These are phyloP conservation scores for Siphamia tubifer DNA, from an alignment of 2,113 vertebrate genomes.

Conservation along the genomic window DNA sequence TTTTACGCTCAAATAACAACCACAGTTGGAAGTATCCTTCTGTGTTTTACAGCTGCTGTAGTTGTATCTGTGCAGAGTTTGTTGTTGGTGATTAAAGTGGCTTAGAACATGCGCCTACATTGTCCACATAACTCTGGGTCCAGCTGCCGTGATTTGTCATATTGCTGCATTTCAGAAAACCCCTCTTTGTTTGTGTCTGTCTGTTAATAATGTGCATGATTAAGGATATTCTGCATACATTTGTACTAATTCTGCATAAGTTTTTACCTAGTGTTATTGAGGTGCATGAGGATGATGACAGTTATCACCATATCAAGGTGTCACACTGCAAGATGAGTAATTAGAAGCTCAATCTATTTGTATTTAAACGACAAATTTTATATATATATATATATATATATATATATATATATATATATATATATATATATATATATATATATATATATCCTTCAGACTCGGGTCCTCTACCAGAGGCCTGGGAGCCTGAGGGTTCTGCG, in stretches of 20 bases:
- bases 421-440: no score
- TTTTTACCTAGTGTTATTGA: no score
- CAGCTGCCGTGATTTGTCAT: conserved; percentile 53
- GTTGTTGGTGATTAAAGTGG: neutral
- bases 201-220: no score
- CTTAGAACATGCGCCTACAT: neutral
- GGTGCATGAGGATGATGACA: no score
- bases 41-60: neutral
- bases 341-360: neutral
- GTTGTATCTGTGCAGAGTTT: neutral
- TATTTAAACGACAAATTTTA: no score
- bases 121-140: neutral
- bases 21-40: neutral
- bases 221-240: no score
- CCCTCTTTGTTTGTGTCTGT: neutral
- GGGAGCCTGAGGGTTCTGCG: no score
- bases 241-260: no score
- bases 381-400: no score
- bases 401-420: no score
- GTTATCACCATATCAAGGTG: conserved; percentile 4
- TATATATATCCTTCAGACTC: no score
- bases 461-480: no score
- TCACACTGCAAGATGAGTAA: neutral
- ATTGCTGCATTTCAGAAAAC: neutral
- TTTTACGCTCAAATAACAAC: neutral